Percentiles rank a stretch among this genome's conserved stretches.
Evolutionary conservation across 2,888 invertebrate genomes (phyloP).

Genomic region (Eumacrocentrus americanus): DNA sequence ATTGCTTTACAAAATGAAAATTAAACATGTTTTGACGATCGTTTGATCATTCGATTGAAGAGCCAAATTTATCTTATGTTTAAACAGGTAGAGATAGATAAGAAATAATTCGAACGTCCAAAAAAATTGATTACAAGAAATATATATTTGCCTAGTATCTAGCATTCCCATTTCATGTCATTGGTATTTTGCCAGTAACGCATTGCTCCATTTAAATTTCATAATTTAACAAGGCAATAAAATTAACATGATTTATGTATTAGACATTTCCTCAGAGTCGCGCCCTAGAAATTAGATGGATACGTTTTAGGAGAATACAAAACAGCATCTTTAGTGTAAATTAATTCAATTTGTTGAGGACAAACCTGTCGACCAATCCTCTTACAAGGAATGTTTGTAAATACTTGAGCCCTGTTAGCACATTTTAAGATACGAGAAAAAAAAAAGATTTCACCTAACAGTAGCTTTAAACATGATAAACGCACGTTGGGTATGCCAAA

Average conservation of each 20-base stretch:
- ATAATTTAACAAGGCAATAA: background rate
- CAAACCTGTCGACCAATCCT: constrained; percentile 28
- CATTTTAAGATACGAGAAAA: no score
- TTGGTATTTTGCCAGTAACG: background rate
- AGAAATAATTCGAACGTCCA: no score
- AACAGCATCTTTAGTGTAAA: no score
- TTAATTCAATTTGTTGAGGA: background rate
- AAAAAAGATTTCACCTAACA: no score
- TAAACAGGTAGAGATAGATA: no score
- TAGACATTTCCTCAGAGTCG: background rate
- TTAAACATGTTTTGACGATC: no score
- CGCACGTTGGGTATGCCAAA: no score
- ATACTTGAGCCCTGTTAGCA: no score
- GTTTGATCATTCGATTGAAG: no score
- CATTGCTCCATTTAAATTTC: background rate
- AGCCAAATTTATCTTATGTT: no score
- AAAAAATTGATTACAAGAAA: background rate
- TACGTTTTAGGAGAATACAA: no score
- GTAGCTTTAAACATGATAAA: no score
- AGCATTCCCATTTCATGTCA: background rate
- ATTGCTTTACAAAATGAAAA: background rate
- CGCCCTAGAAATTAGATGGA: background rate
- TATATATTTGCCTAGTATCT: background rate
- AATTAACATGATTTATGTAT: background rate
- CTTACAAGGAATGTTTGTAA: constrained; percentile 29